A percentile compares a stretch with the other conserved stretches of the same genome.
These are phyloP conservation scores for Hecatera dysodea DNA, from an alignment of 2,888 invertebrate species.

Conservation along the genomic window DNA sequence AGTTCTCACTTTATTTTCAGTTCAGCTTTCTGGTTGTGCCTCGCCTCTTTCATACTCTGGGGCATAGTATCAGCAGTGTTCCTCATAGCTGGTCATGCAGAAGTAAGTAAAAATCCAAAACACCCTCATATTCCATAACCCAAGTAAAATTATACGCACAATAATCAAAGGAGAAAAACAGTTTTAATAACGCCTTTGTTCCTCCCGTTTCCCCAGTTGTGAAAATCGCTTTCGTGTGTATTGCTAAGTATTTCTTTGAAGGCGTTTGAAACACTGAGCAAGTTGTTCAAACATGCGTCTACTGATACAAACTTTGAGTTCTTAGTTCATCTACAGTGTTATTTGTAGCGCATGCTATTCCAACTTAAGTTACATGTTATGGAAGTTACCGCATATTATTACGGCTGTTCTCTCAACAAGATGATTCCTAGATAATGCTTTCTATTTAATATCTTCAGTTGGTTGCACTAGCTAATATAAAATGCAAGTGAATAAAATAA, in stretches of 20 bases:
- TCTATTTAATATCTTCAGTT: background rate
- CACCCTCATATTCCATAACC: constrained; percentile 20
- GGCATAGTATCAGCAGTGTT: constrained; percentile 90
- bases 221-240: constrained; percentile 64
- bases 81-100: constrained; percentile 92
- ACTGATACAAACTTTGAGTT: constrained; percentile 41
- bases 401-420: background rate
- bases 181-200: constrained; percentile 64
- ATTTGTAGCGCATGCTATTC: constrained; percentile 26
- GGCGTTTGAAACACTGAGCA: constrained; percentile 55
- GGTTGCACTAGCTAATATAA: background rate
- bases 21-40: constrained; percentile 90
- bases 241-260: constrained; percentile 69
- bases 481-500: background rate
- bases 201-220: constrained; percentile 56
- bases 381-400: constrained; percentile 10
- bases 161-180: constrained; percentile 61
- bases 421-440: background rate
- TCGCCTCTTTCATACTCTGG: constrained; percentile 92
- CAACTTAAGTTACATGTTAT: constrained; percentile 27
- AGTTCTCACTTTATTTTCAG: constrained; percentile 74
- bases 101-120: constrained; percentile 78
- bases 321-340: constrained; percentile 26
- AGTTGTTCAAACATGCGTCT: constrained; percentile 39
- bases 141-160: constrained; percentile 55